Percentiles rank a stretch among this genome's conserved stretches.
Conservation (phyloP, 2,797 vertebrate genomes). For the Labeo calbasu region DNA sequence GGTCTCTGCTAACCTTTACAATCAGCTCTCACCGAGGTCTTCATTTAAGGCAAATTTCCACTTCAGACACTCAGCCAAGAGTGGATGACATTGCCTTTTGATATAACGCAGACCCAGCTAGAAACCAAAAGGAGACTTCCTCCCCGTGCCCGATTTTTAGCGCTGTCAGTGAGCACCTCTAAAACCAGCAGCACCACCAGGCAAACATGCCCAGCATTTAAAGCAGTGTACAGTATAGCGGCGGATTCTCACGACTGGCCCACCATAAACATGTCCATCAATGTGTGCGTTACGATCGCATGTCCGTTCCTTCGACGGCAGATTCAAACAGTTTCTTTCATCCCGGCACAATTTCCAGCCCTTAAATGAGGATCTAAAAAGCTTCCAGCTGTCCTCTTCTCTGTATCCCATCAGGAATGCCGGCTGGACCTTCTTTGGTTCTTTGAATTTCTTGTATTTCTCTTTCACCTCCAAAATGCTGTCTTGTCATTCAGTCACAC, state of each 20-base stretch:
- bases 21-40: slow-evolving; percentile 13
- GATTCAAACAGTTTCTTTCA: not conserved
- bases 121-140: slow-evolving; percentile 6
- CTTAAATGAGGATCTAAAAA: slow-evolving; percentile 1
- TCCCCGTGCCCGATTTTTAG: slow-evolving; percentile 32
- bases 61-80: not conserved
- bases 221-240: slow-evolving; percentile 44
- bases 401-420: not conserved
- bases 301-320: not conserved
- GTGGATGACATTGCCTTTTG: slow-evolving; percentile 24
- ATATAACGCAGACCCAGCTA: slow-evolving; percentile 25
- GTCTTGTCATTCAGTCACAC: slow-evolving; percentile 7
- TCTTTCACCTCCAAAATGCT: slow-evolving; percentile 6
- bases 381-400: slow-evolving; percentile 23
- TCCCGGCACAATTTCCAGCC: not conserved
- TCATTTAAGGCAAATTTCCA: slow-evolving; percentile 15
- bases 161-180: slow-evolving; percentile 18
- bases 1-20: slow-evolving; percentile 2
- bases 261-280: slow-evolving; percentile 13
- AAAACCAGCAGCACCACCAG: slow-evolving; percentile 53
- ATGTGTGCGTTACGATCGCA: slow-evolving; percentile 20
- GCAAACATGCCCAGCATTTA: slow-evolving; percentile 45
- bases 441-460: not conserved
- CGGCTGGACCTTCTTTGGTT: not conserved
- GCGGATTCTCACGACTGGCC: slow-evolving; percentile 8